A percentile compares a stretch with the other conserved stretches of the same genome.
These are phyloP conservation scores for Hippocampus comes DNA, from an alignment of 2,113 vertebrate genomes.

Conservation along the genomic window DNA sequence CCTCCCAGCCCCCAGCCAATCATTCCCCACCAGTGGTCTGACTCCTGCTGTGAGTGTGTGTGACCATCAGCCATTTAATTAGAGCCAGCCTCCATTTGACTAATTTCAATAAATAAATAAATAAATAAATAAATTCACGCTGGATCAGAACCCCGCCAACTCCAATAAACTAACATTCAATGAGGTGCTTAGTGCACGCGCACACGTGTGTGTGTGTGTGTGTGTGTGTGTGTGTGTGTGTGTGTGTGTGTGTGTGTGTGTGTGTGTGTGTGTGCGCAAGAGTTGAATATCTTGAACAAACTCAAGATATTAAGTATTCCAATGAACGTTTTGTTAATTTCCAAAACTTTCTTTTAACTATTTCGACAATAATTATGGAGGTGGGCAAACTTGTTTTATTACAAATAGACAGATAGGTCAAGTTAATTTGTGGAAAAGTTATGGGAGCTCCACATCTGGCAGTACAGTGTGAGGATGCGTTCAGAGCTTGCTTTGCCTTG, in stretches of 20 bases:
- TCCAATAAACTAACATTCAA: conserved; percentile 59
- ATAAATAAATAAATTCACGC: conserved; percentile 67
- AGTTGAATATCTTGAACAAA: not conserved
- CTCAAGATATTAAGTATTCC: not conserved
- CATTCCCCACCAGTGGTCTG: conserved; percentile 73
- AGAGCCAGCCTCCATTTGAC: conserved; percentile 69
- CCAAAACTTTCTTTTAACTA: not conserved
- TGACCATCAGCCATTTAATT: conserved; percentile 78
- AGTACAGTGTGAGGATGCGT: too few relatives aligned
- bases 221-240: conserved; percentile 7
- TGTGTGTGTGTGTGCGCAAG: not conserved
- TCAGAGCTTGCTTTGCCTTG: too few relatives aligned
- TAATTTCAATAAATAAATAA: conserved; percentile 75
- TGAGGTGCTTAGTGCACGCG: conserved; percentile 47
- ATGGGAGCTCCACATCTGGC: too few relatives aligned
- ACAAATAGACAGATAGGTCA: too few relatives aligned
- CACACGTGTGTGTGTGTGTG: conserved; percentile 31
- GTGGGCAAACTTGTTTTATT: too few relatives aligned
- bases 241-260: too few relatives aligned
- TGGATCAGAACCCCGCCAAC: not conserved
- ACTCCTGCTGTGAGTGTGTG: conserved; percentile 65
- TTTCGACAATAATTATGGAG: too few relatives aligned
- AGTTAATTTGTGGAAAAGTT: too few relatives aligned
- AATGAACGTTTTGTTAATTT: not conserved
- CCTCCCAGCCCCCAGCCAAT: conserved; percentile 57